Conservation (phyloP, 2,888 invertebrate genomes). For the Drosophila lutescens region DNA sequence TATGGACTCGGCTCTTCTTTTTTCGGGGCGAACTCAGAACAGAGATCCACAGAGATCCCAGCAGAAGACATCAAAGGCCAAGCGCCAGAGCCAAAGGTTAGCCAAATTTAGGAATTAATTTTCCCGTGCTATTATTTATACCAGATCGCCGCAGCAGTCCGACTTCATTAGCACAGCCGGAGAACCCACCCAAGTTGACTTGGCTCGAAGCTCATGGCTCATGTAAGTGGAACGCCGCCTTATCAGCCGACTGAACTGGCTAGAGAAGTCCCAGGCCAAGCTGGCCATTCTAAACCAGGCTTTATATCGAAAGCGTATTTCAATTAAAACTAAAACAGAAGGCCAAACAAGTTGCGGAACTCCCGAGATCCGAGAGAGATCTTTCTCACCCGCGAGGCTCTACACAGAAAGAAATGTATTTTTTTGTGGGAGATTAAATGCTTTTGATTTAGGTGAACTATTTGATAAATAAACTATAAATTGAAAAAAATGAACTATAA, state of each 20-base stretch:
- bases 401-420: constrained; percentile 10
- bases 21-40: constrained; percentile 4
- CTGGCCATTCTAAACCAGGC: constrained; percentile 61
- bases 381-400: constrained; percentile 12
- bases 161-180: constrained; percentile 67
- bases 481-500: no score
- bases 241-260: constrained; percentile 51
- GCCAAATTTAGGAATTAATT: constrained; percentile 63
- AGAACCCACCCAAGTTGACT: constrained; percentile 74
- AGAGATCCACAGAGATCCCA: background rate
- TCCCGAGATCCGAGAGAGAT: constrained; percentile 21
- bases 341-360: constrained; percentile 68
- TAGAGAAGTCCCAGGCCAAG: constrained; percentile 32
- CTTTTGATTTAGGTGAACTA: no score
- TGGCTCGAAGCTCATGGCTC: constrained; percentile 44
- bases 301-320: constrained; percentile 78
- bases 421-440: no score
- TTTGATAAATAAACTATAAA: no score
- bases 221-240: constrained; percentile 77
- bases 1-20: constrained; percentile 42
- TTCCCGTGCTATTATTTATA: constrained; percentile 51
- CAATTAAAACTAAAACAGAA: constrained; percentile 74
- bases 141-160: constrained; percentile 27
- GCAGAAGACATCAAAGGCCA: constrained; percentile 47
- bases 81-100: constrained; percentile 45